Percentiles rank a stretch among this genome's conserved stretches.
phyloP scores from a whole-genome alignment of 2,888 invertebrate species.

The Drosophila tripunctata region DNA sequence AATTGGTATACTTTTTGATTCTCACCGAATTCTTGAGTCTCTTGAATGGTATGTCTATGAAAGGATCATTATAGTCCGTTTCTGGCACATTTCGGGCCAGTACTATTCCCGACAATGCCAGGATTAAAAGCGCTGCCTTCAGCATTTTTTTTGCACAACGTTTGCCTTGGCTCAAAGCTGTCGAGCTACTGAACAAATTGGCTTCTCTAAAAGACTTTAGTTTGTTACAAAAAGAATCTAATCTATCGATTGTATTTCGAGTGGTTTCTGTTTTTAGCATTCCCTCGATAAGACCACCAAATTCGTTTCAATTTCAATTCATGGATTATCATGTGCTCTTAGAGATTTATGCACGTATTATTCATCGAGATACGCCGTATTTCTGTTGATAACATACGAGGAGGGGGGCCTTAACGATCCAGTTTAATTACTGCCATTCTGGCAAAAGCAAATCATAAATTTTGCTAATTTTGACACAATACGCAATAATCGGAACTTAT shows the following conservation, averaged over 20 bases:
- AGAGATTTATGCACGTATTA: constrained; percentile 33
- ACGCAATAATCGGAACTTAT: not conserved
- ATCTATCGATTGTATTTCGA: constrained; percentile 43
- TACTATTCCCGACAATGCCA: constrained; percentile 20
- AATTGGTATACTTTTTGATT: not conserved
- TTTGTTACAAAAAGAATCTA: constrained; percentile 31
- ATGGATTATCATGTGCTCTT: constrained; percentile 24
- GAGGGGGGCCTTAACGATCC: constrained; percentile 2
- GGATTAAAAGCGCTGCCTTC: constrained; percentile 23
- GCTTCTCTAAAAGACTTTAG: not conserved
- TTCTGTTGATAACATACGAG: constrained; percentile 11
- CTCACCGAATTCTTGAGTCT: constrained; percentile 62
- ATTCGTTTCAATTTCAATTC: not conserved
- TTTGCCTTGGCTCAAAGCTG: constrained; percentile 5
- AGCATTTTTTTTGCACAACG: constrained; percentile 34
- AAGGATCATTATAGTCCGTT: constrained; percentile 51
- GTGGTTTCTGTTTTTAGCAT: constrained; percentile 20
- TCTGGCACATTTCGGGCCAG: constrained; percentile 29
- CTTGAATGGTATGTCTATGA: constrained; percentile 70
- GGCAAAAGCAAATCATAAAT: constrained; percentile 18
- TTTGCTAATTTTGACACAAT: constrained; percentile 1
- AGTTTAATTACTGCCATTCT: not conserved
- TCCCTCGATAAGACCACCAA: constrained; percentile 24
- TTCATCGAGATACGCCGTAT: constrained; percentile 12
- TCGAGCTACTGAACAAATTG: constrained; percentile 35